phyloP scores from a whole-genome alignment of 2,113 vertebrate species.

The Chionis minor region DNA sequence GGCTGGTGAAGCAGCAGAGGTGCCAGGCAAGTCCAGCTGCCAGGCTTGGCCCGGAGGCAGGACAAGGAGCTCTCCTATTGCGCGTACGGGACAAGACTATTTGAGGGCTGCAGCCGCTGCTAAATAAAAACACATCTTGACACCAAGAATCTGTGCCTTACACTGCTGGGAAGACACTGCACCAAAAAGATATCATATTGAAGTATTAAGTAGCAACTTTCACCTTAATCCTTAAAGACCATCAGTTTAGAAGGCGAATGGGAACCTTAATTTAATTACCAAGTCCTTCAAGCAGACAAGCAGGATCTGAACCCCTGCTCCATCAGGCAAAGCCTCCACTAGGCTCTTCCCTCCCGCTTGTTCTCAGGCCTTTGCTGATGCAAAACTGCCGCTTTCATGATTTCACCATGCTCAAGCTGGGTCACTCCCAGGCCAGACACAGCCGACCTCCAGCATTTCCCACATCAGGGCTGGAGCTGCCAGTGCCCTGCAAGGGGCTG shows the following conservation, averaged over 20 bases:
- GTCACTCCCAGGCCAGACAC: no score
- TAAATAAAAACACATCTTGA: background rate
- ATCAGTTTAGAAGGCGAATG: background rate
- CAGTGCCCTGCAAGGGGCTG: background rate
- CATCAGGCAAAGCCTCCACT: background rate
- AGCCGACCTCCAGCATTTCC: background rate
- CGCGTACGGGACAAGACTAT: accelerated
- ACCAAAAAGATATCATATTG: background rate
- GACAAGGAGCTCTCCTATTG: background rate
- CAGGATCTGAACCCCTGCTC: background rate
- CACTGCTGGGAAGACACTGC: background rate
- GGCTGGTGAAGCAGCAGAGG: background rate
- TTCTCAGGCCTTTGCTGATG: background rate
- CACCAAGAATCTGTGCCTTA: background rate
- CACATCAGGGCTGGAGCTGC: background rate
- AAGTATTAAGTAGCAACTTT: background rate
- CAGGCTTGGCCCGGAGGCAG: background rate
- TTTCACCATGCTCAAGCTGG: accelerated
- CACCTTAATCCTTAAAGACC: background rate
- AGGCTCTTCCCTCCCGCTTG: background rate
- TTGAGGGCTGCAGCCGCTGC: background rate
- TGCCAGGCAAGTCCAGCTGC: background rate
- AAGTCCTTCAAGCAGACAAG: background rate
- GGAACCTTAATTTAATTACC: background rate
- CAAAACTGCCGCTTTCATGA: background rate